Evolutionary conservation across 2,113 vertebrate species (phyloP).

Genomic region (Phalacrocorax pelagicus): DNA sequence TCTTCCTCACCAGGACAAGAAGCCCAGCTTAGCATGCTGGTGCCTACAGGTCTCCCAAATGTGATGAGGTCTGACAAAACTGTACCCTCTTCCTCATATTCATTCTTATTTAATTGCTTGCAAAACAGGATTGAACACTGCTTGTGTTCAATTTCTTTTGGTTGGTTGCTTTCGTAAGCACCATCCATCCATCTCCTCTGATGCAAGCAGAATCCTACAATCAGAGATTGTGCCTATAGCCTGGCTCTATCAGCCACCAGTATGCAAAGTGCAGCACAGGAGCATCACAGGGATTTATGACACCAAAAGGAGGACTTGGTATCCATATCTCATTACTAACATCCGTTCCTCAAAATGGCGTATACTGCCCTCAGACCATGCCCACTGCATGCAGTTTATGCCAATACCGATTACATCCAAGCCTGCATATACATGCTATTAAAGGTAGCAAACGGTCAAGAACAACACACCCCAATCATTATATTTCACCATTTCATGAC

Average conservation of each 20-base stretch:
- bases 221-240: background rate
- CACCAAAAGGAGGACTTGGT: background rate
- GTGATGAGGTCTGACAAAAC: background rate
- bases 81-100: background rate
- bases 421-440: background rate
- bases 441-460: background rate
- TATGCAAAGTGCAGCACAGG: background rate
- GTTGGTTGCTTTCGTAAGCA: background rate
- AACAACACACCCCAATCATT: background rate
- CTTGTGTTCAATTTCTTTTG: background rate
- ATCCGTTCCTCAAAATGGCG: background rate
- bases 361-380: background rate
- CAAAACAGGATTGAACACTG: conserved; percentile 29
- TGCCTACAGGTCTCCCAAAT: conserved; percentile 2
- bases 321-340: background rate
- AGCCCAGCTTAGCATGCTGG: background rate
- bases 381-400: background rate
- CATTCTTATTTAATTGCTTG: conserved; percentile 26
- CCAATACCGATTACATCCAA: background rate
- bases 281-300: background rate
- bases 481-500: background rate
- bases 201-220: background rate
- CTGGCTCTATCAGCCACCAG: background rate
- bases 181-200: background rate
- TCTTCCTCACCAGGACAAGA: background rate